phyloP scores from a whole-genome alignment of 2,113 vertebrate genomes.

The Python bivittatus region DNA sequence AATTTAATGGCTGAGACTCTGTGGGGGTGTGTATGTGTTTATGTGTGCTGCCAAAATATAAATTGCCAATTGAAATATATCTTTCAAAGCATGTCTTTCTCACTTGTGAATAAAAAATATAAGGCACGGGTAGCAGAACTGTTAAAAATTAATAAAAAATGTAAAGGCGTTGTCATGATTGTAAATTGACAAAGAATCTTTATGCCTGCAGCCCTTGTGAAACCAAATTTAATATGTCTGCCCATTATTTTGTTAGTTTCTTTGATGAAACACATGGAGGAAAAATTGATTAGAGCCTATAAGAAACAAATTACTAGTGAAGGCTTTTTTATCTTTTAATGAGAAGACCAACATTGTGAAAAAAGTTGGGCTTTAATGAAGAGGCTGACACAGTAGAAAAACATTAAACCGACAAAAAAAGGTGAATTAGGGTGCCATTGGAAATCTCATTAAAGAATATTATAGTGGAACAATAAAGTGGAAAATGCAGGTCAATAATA shows the following conservation, averaged over 20 bases:
- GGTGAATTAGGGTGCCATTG: slow-evolving; percentile 44
- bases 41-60: background rate
- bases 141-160: slow-evolving; percentile 19
- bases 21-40: background rate
- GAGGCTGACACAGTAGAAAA: slow-evolving; percentile 30
- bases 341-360: slow-evolving; percentile 36
- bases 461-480: slow-evolving; percentile 33
- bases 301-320: slow-evolving; percentile 40
- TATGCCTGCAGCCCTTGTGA: background rate
- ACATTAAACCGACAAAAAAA: slow-evolving; percentile 32
- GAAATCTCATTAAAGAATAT: slow-evolving; percentile 56
- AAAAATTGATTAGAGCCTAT: slow-evolving; percentile 35
- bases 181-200: slow-evolving; percentile 14
- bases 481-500: slow-evolving; percentile 47
- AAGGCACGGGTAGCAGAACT: background rate
- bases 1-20: background rate
- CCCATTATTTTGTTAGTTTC: background rate
- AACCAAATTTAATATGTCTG: background rate
- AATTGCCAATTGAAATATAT: slow-evolving; percentile 5
- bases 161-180: slow-evolving; percentile 21
- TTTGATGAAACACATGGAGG: slow-evolving; percentile 22
- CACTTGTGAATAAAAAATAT: background rate
- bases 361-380: slow-evolving; percentile 44
- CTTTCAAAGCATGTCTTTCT: background rate
- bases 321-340: background rate